Percentiles rank a stretch among this genome's conserved stretches.
Evolutionary conservation across 1,140 invertebrate species (phyloP).

Genomic region (Aleiodes sp.): DNA sequence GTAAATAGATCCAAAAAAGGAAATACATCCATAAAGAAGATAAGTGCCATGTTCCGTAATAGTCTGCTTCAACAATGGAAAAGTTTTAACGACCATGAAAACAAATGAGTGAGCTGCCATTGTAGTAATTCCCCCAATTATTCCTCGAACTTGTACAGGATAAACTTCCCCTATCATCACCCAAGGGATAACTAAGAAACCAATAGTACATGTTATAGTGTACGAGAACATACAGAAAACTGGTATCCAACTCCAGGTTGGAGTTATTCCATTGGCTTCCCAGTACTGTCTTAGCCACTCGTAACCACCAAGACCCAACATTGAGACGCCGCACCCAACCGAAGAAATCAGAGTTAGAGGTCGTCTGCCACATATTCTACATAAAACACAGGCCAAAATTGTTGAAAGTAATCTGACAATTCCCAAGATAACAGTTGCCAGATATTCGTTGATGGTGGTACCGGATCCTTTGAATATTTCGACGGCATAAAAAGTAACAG

Average conservation of each 20-base stretch:
- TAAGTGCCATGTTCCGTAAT: slow-evolving; percentile 72
- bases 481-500: slow-evolving; percentile 82
- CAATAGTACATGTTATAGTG: slow-evolving; percentile 72
- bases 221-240: slow-evolving; percentile 72
- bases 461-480: slow-evolving; percentile 77
- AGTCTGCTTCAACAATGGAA: slow-evolving; percentile 66
- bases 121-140: slow-evolving; percentile 74
- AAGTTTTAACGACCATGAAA: slow-evolving; percentile 77
- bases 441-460: slow-evolving; percentile 69
- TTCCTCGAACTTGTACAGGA: slow-evolving; percentile 72
- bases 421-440: slow-evolving; percentile 76
- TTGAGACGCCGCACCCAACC: slow-evolving; percentile 73
- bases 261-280: slow-evolving; percentile 48
- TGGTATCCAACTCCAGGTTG: slow-evolving; percentile 71
- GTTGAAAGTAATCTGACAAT: slow-evolving; percentile 72
- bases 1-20: slow-evolving; percentile 69
- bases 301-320: slow-evolving; percentile 71
- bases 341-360: slow-evolving; percentile 75
- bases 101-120: slow-evolving; percentile 72
- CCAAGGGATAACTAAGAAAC: slow-evolving; percentile 77
- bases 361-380: slow-evolving; percentile 72
- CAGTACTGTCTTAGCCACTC: slow-evolving; percentile 68
- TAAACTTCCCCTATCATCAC: slow-evolving; percentile 80
- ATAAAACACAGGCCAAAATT: slow-evolving; percentile 71
- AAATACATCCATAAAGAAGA: slow-evolving; percentile 72